Percentiles rank a stretch among this genome's conserved stretches.
phyloP scores from a whole-genome alignment of 2,888 invertebrate species.

The Epistrophe eligans region DNA sequence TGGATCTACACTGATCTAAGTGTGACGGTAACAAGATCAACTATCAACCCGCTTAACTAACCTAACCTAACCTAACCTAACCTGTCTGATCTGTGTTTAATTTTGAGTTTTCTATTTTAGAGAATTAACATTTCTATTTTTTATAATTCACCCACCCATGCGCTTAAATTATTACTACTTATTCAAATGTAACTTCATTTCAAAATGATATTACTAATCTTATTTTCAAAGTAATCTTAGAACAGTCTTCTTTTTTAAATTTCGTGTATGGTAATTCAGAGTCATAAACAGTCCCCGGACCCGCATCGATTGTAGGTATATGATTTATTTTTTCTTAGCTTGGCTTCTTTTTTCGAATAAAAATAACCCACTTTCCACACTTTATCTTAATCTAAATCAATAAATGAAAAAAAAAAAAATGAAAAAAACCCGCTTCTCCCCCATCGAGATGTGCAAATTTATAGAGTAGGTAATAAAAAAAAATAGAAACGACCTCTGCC shows the following conservation, averaged over 20 bases:
- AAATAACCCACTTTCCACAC: slow-evolving; percentile 44
- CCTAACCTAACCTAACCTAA: no score
- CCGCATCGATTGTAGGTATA: neutral
- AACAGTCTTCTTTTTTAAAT: no score
- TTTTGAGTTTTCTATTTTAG: neutral
- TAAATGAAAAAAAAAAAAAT: slow-evolving; percentile 30
- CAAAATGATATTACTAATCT: no score
- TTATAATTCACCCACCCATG: no score
- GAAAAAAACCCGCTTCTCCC: neutral
- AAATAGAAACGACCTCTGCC: slow-evolving; percentile 41
- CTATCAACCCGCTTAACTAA: no score
- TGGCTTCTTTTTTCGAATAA: slow-evolving; percentile 8
- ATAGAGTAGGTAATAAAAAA: slow-evolving; percentile 45
- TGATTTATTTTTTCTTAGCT: neutral
- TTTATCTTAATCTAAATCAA: slow-evolving; percentile 51
- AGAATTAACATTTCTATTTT: no score
- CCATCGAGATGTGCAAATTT: slow-evolving; percentile 38
- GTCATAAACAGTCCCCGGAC: neutral
- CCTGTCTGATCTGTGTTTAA: neutral
- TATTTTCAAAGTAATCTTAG: no score
- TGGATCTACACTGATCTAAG: no score
- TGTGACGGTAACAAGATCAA: no score
- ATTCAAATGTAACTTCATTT: no score
- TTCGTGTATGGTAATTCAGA: no score
- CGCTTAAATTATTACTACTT: no score